Conservation (phyloP, 2,888 invertebrate genomes). For the Chrysotoxum bicinctum region DNA sequence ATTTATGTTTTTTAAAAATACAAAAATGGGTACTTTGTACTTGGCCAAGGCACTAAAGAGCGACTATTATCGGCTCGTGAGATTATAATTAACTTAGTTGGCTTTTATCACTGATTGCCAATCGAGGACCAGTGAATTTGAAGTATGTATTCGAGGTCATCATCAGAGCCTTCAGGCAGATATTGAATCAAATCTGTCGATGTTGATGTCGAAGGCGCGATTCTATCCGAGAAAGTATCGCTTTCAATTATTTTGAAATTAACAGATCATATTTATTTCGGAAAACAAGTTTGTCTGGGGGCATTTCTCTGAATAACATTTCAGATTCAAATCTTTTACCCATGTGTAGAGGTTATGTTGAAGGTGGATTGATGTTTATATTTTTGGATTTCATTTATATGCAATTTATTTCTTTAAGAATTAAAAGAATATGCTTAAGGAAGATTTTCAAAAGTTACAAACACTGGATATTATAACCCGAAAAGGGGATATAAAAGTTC, state of each 20-base stretch:
- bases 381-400: neutral
- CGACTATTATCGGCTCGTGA: constrained; percentile 58
- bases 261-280: constrained; percentile 58
- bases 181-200: constrained; percentile 48
- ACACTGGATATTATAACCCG: too few species aligned
- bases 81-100: constrained; percentile 49
- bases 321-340: constrained; percentile 4
- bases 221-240: constrained; percentile 22
- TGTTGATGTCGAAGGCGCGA: constrained; percentile 18
- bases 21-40: constrained; percentile 16
- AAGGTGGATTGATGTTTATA: neutral
- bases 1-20: neutral
- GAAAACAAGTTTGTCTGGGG: constrained; percentile 42
- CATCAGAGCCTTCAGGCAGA: constrained; percentile 36
- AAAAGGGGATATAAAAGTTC: too few species aligned
- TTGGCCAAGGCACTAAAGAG: constrained; percentile 45
- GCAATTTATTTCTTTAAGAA: neutral
- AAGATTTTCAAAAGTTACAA: too few species aligned
- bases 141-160: neutral
- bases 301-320: constrained; percentile 25
- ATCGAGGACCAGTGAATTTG: constrained; percentile 29
- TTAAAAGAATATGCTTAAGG: too few species aligned
- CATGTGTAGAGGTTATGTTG: constrained; percentile 21
- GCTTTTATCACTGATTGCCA: constrained; percentile 49
- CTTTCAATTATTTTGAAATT: constrained; percentile 62